Percentiles rank a stretch among this genome's conserved stretches.
Evolutionary conservation across 2,797 vertebrate genomes (phyloP).

Genomic region (Phylloscopus collybita): DNA sequence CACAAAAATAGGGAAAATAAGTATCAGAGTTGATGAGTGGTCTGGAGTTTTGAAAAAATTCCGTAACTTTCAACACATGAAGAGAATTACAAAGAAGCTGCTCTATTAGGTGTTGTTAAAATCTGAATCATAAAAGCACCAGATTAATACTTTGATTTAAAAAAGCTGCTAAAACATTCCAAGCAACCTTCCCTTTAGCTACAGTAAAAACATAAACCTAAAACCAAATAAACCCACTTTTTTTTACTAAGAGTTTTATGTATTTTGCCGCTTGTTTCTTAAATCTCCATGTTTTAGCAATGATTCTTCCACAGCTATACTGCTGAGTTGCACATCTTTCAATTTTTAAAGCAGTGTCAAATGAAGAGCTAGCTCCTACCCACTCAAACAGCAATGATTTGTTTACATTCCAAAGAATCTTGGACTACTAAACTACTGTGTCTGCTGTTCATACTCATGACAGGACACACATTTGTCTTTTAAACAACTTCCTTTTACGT

Average conservation of each 20-base stretch:
- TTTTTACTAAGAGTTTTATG: background rate
- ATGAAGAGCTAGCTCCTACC: constrained; percentile 52
- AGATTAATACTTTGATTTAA: background rate
- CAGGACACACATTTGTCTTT: constrained; percentile 75
- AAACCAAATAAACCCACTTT: background rate
- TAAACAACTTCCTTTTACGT: constrained; percentile 79
- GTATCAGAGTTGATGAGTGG: background rate
- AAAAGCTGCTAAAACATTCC: background rate
- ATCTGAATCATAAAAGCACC: background rate
- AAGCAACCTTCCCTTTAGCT: background rate
- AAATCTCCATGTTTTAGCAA: background rate
- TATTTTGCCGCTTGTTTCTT: background rate
- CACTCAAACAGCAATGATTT: constrained; percentile 59
- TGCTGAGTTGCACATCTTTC: background rate
- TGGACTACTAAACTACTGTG: constrained; percentile 64
- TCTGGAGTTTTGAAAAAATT: background rate
- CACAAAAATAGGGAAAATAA: background rate
- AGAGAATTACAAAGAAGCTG: background rate
- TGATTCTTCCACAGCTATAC: background rate
- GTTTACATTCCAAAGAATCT: constrained; percentile 76
- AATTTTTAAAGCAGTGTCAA: constrained; percentile 55
- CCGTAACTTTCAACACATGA: background rate
- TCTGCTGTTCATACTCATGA: constrained; percentile 75
- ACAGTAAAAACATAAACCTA: background rate
- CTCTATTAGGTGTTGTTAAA: background rate